Base-by-base conservation (phyloP, 2,113 vertebrate species). In the Caloenas nicobarica region DNA sequence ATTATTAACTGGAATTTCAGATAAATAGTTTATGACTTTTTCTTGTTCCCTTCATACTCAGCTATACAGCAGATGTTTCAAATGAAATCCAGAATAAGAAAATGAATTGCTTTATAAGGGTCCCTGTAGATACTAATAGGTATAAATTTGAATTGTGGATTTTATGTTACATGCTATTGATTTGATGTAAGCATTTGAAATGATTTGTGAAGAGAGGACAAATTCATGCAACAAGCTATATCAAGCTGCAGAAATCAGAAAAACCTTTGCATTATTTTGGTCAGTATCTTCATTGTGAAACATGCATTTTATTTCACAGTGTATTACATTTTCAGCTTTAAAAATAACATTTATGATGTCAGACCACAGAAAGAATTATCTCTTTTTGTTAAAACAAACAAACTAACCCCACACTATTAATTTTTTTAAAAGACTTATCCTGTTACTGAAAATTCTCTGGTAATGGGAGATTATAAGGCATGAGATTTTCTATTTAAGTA, bases 81-180 rank as follows among this genome's bases (percentile, higher is more conserved):
- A 84, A 72, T 46, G 7, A 28, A 89, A 40, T 0, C 1, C 6
- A 66, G 61, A 76, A 42, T 76, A 62, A 11, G 26, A 86, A 64
- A 48, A 33, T 2, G 0, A 0, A 29, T 38, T 81, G 4, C 1
- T 71, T 88, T 80, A 33, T 68, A 25, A 1, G 1, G 11, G 11
- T 58, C 3, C 2, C 4, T 2, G 11, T 29, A 29, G 21, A 9
- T 76, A 53, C 48, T 62, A 65, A 21, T 2, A 62, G 4, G 7
- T 26, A 66, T 54, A 71, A 70, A 71, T 89, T 36, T 77, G 33
- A 81, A 77, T 36, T 58, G 19, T 29, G 21, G 11, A 42, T 70
- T 88, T 93, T 36, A 40, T 50, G 17, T 18, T 74, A 46, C 0
- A 1, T 50, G 21, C 8, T 34, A 34, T 28, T 40, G 10, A 51